A percentile compares a stretch with the other conserved stretches of the same genome.
phyloP scores from a whole-genome alignment of 1,140 invertebrate species.

The Microplitis mediator region DNA sequence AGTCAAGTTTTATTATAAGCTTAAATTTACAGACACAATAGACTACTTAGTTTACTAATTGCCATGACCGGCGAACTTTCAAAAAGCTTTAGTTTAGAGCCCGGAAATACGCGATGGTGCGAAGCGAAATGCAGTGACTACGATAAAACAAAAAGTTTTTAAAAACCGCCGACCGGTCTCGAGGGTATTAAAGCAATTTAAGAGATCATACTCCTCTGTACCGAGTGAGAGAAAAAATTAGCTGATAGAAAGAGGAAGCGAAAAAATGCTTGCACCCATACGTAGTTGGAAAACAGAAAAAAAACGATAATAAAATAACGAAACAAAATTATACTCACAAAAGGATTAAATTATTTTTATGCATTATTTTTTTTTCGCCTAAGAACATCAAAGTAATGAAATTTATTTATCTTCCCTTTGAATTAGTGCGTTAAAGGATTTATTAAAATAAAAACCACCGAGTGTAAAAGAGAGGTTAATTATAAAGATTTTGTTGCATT shows the following conservation, averaged over 20 bases:
- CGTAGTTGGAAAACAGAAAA: constrained; percentile 1
- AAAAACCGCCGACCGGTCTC: constrained; percentile 17
- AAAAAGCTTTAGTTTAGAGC: constrained; percentile 21
- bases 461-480: too few relatives aligned
- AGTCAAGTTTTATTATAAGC: neutral
- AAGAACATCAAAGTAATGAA: constrained; percentile 10
- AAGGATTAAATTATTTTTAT: constrained; percentile 12
- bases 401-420: neutral
- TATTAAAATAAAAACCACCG: too few relatives aligned
- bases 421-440: too few relatives aligned
- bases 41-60: constrained; percentile 49
- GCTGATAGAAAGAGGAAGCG: too few relatives aligned
- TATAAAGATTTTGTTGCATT: too few relatives aligned
- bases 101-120: neutral
- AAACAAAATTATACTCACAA: constrained; percentile 23
- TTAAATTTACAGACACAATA: constrained; percentile 10
- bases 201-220: constrained; percentile 10
- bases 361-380: neutral
- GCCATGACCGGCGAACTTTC: constrained; percentile 38
- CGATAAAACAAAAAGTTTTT: constrained; percentile 7
- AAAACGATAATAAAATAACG: neutral
- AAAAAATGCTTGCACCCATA: constrained; percentile 9
- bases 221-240: neutral
- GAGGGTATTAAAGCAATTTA: constrained; percentile 35
- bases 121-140: neutral